These are phyloP conservation scores for Drosophila emarginata DNA, from an alignment of 2,888 invertebrate genomes.

Conservation along the genomic window DNA sequence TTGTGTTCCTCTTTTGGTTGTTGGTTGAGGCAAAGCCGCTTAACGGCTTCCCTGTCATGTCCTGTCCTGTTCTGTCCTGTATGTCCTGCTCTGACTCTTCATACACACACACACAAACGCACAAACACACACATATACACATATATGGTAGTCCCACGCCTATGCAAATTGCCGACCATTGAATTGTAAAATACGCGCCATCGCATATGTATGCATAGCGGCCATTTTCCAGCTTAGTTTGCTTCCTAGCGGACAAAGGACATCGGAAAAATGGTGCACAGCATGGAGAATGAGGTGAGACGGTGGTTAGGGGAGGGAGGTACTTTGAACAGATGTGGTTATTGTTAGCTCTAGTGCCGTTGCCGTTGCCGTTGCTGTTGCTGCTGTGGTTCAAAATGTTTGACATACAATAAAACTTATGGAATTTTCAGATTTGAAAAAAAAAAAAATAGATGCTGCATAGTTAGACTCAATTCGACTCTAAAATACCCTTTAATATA, in stretches of 20 bases:
- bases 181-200: constrained; percentile 69
- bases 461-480: too few species aligned
- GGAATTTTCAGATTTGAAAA: neutral
- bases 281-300: neutral
- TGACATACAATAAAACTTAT: constrained; percentile 4
- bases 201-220: constrained; percentile 49
- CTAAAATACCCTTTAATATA: neutral
- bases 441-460: neutral
- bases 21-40: constrained; percentile 59
- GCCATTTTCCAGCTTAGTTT: constrained; percentile 13
- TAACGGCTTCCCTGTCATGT: constrained; percentile 56
- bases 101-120: constrained; percentile 15
- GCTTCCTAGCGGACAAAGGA: neutral
- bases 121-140: constrained; percentile 12
- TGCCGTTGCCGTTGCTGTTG: neutral
- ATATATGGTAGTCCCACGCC: constrained; percentile 19
- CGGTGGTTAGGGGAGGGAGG: neutral
- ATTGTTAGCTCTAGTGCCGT: neutral
- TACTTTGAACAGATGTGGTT: constrained; percentile 1
- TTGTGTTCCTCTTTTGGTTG: constrained; percentile 5
- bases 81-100: constrained; percentile 26
- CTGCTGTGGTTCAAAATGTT: neutral
- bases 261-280: neutral
- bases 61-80: constrained; percentile 24
- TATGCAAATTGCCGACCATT: constrained; percentile 67